Evolutionary conservation across 2,888 invertebrate species (phyloP).

Genomic region (Eretmocerus hayati): DNA sequence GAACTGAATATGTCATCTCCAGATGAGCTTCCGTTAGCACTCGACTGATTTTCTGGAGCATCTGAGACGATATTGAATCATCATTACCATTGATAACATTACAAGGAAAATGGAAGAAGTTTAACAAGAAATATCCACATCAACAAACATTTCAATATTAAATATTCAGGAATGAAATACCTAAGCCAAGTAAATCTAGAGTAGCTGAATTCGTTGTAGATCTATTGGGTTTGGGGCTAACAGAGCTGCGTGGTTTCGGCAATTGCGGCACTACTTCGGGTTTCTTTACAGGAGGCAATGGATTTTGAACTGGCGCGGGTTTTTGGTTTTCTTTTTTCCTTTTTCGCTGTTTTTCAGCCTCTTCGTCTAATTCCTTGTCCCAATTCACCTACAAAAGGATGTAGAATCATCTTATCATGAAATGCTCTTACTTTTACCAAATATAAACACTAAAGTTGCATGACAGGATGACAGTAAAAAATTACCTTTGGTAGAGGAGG

Average conservation of each 20-base stretch:
- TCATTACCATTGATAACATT: neutral
- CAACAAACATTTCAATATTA: neutral
- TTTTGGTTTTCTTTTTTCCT: constrained; percentile 69
- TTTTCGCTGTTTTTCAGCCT: constrained; percentile 72
- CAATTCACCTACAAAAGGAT: constrained; percentile 49
- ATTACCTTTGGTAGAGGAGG: constrained; percentile 76
- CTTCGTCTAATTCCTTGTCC: constrained; percentile 85
- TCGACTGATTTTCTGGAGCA: constrained; percentile 36
- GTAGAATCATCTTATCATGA: neutral
- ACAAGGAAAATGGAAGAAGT: neutral
- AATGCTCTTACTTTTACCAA: neutral
- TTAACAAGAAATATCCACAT: neutral
- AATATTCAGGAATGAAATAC: constrained; percentile 34
- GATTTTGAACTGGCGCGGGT: constrained; percentile 45
- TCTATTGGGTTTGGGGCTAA: constrained; percentile 52
- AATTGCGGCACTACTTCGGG: constrained; percentile 51
- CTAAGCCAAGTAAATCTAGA: constrained; percentile 51
- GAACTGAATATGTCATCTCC: constrained; percentile 68
- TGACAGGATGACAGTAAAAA: too few species aligned
- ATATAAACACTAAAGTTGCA: too few species aligned
- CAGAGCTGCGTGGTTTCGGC: constrained; percentile 53
- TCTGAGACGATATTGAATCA: constrained; percentile 26
- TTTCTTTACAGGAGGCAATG: constrained; percentile 43
- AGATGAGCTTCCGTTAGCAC: constrained; percentile 34
- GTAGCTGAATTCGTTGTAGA: constrained; percentile 47